Base-by-base conservation (phyloP, 2,888 invertebrate species). In the Abrostola tripartita region DNA sequence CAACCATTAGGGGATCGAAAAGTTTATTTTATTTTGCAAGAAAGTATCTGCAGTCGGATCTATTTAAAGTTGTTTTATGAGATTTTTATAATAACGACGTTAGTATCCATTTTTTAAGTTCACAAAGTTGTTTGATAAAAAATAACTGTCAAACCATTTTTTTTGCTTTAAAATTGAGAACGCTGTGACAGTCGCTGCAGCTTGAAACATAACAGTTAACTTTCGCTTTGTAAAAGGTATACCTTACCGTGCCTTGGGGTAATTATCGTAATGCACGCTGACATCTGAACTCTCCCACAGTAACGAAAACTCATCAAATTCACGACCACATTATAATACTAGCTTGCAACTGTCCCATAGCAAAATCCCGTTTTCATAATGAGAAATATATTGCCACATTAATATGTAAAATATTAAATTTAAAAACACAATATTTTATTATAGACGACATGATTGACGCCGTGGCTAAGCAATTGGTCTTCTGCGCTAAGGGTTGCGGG, bases 71-170 rank as follows among this genome's bases (percentile, higher is more conserved):
- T 53, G 35, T 63, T 74, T 49, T 52, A 51, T 37, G 44, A 40
- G 40, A 2, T 11, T 55, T 59, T 42, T 37, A 47, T 65, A 55
- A 4, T 42, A 61, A 71, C 59, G 36, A 71, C 59, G 36, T 24
- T 44, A n/a, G 51, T 52, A 55, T 42, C 63, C 66, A 66, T 67
- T 59, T 42, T 42, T 36, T 52, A 7, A 57, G 40, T 36, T 36
- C n/a, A 7, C 52, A 52, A 69, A 56, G 49, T 68, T 49, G 12
- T 35, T 11, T 37, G 47, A 53, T 53, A 68, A 71, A 68, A 71
- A 71, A 68, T 59, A 59, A 68, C 58, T 14, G 35, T 71, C 49
- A 61, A 58, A 11, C n/a, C n/a, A n/a, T n/a, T n/a, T n/a, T n/a
- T 56, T 55, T 52, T 12, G 12, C 58, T 67, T 42, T 61, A 66